Conservation (phyloP, 2,113 vertebrate genomes). For the Rhizomys pruinosus region DNA sequence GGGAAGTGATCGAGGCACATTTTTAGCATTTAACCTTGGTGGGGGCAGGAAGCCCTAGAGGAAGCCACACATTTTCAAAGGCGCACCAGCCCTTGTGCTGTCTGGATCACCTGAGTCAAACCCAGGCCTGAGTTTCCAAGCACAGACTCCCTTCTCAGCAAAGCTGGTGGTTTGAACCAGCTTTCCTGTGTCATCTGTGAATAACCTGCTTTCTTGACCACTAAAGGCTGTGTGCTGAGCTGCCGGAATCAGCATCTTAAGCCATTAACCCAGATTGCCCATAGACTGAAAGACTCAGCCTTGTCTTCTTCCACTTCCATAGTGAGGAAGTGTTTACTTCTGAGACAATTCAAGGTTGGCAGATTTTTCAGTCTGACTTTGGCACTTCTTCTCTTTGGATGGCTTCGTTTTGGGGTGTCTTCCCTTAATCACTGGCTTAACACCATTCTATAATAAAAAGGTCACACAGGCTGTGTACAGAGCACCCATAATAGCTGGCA, state of each 20-base stretch:
- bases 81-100: neutral
- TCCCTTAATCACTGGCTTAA: slow-evolving; percentile 66
- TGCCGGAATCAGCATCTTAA: slow-evolving; percentile 37
- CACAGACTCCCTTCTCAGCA: slow-evolving; percentile 24
- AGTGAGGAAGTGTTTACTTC: slow-evolving; percentile 65
- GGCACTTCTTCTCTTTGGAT: slow-evolving; percentile 23
- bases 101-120: slow-evolving; percentile 32
- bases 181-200: slow-evolving; percentile 9
- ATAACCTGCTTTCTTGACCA: slow-evolving; percentile 32
- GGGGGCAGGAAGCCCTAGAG: neutral
- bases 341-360: slow-evolving; percentile 58
- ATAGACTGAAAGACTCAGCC: too few species aligned
- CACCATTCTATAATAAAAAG: slow-evolving; percentile 61
- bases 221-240: slow-evolving; percentile 46
- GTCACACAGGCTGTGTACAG: neutral
- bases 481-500: slow-evolving; percentile 37
- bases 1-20: slow-evolving; percentile 1
- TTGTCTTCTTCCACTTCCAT: slow-evolving; percentile 30
- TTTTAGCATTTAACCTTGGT: slow-evolving; percentile 38
- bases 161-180: neutral
- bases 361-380: slow-evolving; percentile 65
- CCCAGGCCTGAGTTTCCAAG: slow-evolving; percentile 38
- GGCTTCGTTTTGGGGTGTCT: slow-evolving; percentile 65
- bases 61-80: slow-evolving; percentile 31
- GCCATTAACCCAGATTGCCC: slow-evolving; percentile 14